Evolutionary conservation across 2,113 vertebrate genomes (phyloP), one percentile per base, ranked within the genome.

Genomic region (Esox niger): DNA sequence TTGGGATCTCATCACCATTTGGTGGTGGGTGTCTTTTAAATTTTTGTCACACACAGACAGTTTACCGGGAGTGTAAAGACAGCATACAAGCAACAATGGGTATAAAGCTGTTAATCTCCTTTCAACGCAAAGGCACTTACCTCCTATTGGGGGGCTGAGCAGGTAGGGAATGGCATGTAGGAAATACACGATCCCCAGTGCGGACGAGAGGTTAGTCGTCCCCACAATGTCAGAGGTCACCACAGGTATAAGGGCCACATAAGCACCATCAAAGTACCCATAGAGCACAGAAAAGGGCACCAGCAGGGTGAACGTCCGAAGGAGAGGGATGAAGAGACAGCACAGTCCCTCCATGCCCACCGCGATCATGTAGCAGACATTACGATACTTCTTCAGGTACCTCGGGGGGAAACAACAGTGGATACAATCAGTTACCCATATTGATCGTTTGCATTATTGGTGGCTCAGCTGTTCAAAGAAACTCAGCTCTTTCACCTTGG

Each of bases 191-290:
- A 98, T 89, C 0, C 96, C 96, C 8, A 98, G 91, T 0, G 95
- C 95, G 4, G 94, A 94, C 0, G 96, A 95, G 69, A 98, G 88
- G 73, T 89, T 91, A 4, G 84, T 56, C 4, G 90, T 89, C 49
- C 95, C 94, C 65, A 97, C 95, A 9, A 95, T 88, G 63, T 98
- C 96, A 8, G 95, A 94, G 0, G 94, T 98, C 82, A 98, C 93
- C 5, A 98, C 96, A 0, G 96, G 95, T 61, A 98, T 95, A 74
- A 98, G 82, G 0, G 95, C 94, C 52, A 98, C 95, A 0, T 98
- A 98, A 61, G 95, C 96, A 27, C 96, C 96, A 4, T 98, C 96
- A 0, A 98, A 98, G 85, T 98, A 98, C 9, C 96, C 96, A 73
- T 97, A 98, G 71, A 94, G 92, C 71, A 94, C 91, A 3, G 96